Evolutionary conservation across 2,888 invertebrate genomes (phyloP).

Genomic region (Diarsia dahlii): DNA sequence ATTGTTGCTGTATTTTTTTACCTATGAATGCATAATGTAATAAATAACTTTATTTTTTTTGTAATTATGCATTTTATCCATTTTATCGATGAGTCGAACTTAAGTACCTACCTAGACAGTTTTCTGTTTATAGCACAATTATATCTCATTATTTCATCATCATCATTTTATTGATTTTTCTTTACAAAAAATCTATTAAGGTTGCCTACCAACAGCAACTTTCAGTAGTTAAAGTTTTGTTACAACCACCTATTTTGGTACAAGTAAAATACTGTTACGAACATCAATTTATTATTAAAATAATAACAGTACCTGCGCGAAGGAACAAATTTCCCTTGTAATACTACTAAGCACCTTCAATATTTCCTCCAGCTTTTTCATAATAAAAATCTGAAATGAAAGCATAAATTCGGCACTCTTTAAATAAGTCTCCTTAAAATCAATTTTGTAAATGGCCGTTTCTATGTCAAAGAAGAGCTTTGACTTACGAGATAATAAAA

Average conservation of each 20-base stretch:
- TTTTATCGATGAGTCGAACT: not conserved
- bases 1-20: too few species aligned
- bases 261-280: not conserved
- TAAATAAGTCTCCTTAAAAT: slow-evolving; percentile 44
- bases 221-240: not conserved
- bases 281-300: slow-evolving; percentile 13
- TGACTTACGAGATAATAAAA: slow-evolving; percentile 46
- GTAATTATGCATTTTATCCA: not conserved
- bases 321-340: slow-evolving; percentile 21
- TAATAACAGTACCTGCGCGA: not conserved
- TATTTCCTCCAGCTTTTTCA: slow-evolving; percentile 13
- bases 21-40: too few species aligned
- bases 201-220: not conserved
- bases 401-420: slow-evolving; percentile 32
- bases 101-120: not conserved
- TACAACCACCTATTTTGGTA: not conserved
- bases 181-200: not conserved
- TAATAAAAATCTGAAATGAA: slow-evolving; percentile 34
- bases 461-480: slow-evolving; percentile 37
- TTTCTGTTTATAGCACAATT: not conserved
- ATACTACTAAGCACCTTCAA: slow-evolving; percentile 21
- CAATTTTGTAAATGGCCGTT: slow-evolving; percentile 56
- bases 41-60: too few species aligned
- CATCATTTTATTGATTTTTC: too few species aligned
- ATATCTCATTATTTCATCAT: too few species aligned